Evolutionary conservation across 1,140 invertebrate genomes (phyloP).

Genomic region (Drosophila parvula): DNA sequence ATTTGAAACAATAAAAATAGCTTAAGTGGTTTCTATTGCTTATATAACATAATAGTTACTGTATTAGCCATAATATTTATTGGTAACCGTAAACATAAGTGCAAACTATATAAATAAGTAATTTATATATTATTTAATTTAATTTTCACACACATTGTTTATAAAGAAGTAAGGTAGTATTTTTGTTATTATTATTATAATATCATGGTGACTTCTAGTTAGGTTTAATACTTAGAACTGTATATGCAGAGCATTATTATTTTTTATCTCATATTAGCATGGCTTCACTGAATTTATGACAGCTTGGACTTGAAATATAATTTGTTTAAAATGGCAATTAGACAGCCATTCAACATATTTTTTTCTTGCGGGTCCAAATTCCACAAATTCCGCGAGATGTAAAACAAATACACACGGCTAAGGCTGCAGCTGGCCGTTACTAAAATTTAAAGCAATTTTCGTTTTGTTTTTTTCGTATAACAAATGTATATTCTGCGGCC

Average conservation of each 20-base stretch:
- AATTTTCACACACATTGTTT: too few species aligned
- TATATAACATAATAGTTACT: too few species aligned
- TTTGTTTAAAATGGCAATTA: conserved; percentile 45
- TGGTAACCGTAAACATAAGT: not conserved
- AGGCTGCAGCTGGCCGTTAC: conserved; percentile 46
- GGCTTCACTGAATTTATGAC: not conserved
- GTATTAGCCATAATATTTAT: not conserved
- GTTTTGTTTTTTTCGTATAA: conserved; percentile 41
- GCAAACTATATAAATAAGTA: too few species aligned
- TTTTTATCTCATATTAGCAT: too few species aligned
- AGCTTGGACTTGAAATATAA: conserved; percentile 22
- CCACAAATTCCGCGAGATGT: conserved; percentile 43
- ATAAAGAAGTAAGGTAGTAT: too few species aligned
- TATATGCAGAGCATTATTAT: too few species aligned
- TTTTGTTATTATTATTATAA: too few species aligned
- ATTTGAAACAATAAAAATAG: not conserved
- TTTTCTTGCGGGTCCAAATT: conserved; percentile 39
- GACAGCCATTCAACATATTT: conserved; percentile 53
- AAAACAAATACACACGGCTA: conserved; percentile 29
- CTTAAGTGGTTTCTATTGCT: too few species aligned
- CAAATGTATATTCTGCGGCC: conserved; percentile 42
- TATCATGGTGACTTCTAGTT: too few species aligned
- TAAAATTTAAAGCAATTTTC: conserved; percentile 59
- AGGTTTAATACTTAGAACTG: too few species aligned
- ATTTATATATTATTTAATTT: too few species aligned